phyloP scores from a whole-genome alignment of 2,888 invertebrate genomes.

The Tuberolachnus salignus region DNA sequence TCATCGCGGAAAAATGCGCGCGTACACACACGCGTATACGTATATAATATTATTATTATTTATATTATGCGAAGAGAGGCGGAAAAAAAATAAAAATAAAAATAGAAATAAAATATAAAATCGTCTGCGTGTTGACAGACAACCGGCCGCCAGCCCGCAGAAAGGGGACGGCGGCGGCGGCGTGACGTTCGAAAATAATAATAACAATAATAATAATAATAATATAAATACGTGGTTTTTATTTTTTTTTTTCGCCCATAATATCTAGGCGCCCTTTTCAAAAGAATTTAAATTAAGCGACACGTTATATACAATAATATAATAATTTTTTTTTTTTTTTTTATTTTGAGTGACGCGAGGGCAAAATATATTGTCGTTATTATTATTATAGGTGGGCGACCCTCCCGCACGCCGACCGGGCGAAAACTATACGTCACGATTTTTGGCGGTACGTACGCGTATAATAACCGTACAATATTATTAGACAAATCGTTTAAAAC shows the following conservation, averaged over 20 bases:
- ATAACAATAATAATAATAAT: conserved; percentile 17
- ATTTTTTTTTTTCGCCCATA: background rate
- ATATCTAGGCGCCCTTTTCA: background rate
- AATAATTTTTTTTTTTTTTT: conserved; percentile 22
- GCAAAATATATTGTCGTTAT: background rate
- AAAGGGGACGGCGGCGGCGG: background rate
- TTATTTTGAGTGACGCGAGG: conserved; percentile 34
- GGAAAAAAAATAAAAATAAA: conserved; percentile 1
- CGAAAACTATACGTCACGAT: too few relatives aligned
- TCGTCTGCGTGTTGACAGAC: conserved; percentile 22
- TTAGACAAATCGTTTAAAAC: too few relatives aligned
- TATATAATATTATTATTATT: too few relatives aligned
- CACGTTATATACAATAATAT: too few relatives aligned
- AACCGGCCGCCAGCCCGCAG: conserved; percentile 13
- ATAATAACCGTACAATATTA: too few relatives aligned
- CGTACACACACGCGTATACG: background rate
- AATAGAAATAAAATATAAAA: background rate
- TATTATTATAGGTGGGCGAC: too few relatives aligned
- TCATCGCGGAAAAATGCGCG: background rate
- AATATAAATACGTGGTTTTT: background rate
- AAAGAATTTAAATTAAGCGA: conserved; percentile 42
- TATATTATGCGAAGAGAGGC: too few relatives aligned
- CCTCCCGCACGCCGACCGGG: too few relatives aligned
- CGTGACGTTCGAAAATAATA: conserved; percentile 33
- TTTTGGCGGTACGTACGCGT: too few relatives aligned